These are phyloP conservation scores for Drosophila punjabiensis DNA, from an alignment of 1,140 invertebrate species.

Conservation along the genomic window DNA sequence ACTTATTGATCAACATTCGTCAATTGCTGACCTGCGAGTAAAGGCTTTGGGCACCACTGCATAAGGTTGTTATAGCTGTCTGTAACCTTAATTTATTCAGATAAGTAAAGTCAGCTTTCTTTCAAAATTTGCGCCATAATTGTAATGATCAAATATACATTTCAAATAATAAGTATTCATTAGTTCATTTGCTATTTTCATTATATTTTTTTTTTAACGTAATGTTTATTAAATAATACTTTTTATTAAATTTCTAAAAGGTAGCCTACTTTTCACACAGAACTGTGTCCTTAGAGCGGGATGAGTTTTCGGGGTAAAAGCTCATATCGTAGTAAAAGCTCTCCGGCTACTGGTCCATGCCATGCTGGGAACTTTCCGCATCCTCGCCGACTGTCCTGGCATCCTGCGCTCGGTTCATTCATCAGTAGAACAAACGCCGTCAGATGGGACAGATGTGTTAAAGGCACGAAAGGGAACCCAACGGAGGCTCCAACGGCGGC, in stretches of 20 bases:
- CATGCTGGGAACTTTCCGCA: constrained; percentile 61
- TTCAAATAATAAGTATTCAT: not conserved
- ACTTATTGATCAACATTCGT: not conserved
- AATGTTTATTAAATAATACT: not conserved
- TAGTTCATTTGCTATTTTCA: not conserved
- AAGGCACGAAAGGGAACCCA: constrained; percentile 24
- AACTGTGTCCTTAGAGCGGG: not conserved
- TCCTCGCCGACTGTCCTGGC: constrained; percentile 63
- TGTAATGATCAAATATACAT: not conserved
- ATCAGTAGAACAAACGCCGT: constrained; percentile 75
- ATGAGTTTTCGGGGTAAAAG: constrained; percentile 27
- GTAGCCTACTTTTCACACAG: not conserved
- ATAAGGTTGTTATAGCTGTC: too few species aligned
- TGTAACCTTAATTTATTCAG: too few species aligned
- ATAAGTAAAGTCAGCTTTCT: not conserved
- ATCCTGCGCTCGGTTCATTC: constrained; percentile 70
- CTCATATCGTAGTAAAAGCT: constrained; percentile 60
- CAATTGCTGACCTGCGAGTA: not conserved
- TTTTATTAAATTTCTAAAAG: not conserved
- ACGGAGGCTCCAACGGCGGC: constrained; percentile 18
- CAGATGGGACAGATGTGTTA: constrained; percentile 59
- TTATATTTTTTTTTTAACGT: not conserved
- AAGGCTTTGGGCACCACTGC: too few species aligned
- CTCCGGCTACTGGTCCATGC: constrained; percentile 48
- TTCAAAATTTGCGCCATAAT: not conserved